Evolutionary conservation across 2,113 vertebrate genomes (phyloP), one percentile per base, ranked within the genome.

Genomic region (Pholis gunnellus): DNA sequence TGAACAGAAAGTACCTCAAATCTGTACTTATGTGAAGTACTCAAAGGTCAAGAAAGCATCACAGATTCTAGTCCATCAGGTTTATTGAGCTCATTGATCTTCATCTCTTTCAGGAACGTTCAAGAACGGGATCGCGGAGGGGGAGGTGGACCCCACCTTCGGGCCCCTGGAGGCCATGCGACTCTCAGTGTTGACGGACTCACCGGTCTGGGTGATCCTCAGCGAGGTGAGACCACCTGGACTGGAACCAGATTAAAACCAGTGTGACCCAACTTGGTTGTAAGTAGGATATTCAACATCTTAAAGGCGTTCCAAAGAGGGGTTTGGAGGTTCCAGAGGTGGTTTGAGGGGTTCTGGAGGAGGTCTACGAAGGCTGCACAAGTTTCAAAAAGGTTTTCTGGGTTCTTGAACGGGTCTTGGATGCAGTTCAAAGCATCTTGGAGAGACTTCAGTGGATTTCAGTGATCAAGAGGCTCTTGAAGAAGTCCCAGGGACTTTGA

Each of bases 121-220:
- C 94, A 96, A 96, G 88, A 97, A 97, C 15, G 98, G 98, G 0
- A 93, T 99, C 0, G 96, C 97, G 0, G 97, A 99, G 87, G 98
- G 98, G 0, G 97, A 98, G 91, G 97, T 99, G 85, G 97, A 99
- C 84, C 93, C 97, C 0, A 94, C 96, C 17, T 99, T 99, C 0
- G 98, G 98, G 6, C 98, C 98, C 0, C 92, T 99, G 91, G 98
- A 99, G 93, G 97, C 97, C 27, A 93, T 99, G 88, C 94, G 98
- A 46, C 96, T 99, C 70, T 95, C 97, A 4, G 97, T 99, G 88
- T 89, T 98, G 90, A 98, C 96, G 0, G 97, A 99, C 93, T 99
- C 97, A 1, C 98, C 98, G 0, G 98, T 99, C 77, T 99, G 98
- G 98, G 97, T 99, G 88, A 99, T 99, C 91, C 91, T 99, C 92